phyloP scores from a whole-genome alignment of 1,140 invertebrate genomes.

The Psix sp. region DNA sequence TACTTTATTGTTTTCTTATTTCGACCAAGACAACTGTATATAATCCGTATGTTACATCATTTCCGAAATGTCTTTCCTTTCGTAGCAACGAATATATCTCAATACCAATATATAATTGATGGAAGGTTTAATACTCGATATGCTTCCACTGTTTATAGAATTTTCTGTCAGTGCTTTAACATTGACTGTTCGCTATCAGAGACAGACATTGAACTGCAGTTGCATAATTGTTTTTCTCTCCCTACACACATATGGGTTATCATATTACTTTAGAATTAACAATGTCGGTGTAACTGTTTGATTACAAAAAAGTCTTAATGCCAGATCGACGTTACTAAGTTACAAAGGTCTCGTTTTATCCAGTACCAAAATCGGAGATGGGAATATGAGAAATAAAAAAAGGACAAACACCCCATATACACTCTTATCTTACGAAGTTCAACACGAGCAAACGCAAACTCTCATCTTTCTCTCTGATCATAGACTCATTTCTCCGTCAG shows the following conservation, averaged over 20 bases:
- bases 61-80: conserved; percentile 38
- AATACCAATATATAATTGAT: conserved; percentile 45
- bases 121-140: conserved; percentile 42
- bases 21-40: conserved; percentile 60
- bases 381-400: conserved; percentile 16
- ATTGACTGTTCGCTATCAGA: conserved; percentile 29
- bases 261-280: conserved; percentile 30
- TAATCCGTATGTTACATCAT: conserved; percentile 61
- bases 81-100: conserved; percentile 48
- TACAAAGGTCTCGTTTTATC: conserved; percentile 66
- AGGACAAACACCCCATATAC: conserved; percentile 9
- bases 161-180: conserved; percentile 22
- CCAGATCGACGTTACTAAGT: conserved; percentile 65
- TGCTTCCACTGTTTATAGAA: conserved; percentile 30
- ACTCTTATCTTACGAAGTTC: conserved; percentile 29
- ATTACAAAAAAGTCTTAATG: conserved; percentile 47
- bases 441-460: conserved; percentile 32
- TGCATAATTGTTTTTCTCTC: conserved; percentile 31
- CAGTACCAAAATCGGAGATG: conserved; percentile 54
- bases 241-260: conserved; percentile 44
- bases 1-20: conserved; percentile 70
- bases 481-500: conserved; percentile 7
- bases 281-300: conserved; percentile 47
- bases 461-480: conserved; percentile 2
- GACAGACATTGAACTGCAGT: conserved; percentile 38